phyloP scores from a whole-genome alignment of 2,113 vertebrate genomes.

The Phalacrocorax carbo region DNA sequence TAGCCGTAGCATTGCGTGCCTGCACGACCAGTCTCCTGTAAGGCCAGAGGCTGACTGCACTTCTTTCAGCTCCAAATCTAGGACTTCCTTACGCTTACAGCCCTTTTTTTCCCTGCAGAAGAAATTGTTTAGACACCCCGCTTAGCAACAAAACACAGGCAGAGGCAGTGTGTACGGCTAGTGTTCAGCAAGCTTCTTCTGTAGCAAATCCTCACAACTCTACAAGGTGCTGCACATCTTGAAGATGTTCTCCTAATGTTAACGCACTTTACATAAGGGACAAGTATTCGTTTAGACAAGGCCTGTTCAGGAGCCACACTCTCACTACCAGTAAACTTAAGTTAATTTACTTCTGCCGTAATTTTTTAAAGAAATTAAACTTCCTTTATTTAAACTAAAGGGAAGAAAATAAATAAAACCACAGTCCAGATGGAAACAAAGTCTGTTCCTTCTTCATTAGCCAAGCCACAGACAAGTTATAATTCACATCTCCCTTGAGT shows the following conservation, averaged over 20 bases:
- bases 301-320: not conserved
- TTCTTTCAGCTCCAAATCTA: not conserved
- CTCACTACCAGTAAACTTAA: not conserved
- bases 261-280: not conserved
- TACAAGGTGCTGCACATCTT: not conserved
- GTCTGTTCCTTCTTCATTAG: slow-evolving; percentile 31
- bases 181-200: not conserved
- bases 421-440: slow-evolving; percentile 57
- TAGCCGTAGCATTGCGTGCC: accelerated
- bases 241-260: not conserved
- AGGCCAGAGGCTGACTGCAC: not conserved
- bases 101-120: not conserved
- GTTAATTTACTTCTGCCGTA: not conserved
- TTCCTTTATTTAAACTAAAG: slow-evolving; percentile 15
- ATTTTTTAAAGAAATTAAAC: not conserved
- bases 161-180: accelerated
- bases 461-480: slow-evolving; percentile 45
- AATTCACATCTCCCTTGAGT: slow-evolving; percentile 40
- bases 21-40: not conserved
- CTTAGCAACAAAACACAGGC: not conserved
- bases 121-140: not conserved
- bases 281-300: not conserved
- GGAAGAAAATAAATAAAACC: slow-evolving; percentile 42
- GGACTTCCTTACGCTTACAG: not conserved
- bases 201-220: not conserved